These are phyloP conservation scores for Patiria miniata DNA, from an alignment of 35 echinoderm and acorn worm genomes.

Conservation along the genomic window DNA sequence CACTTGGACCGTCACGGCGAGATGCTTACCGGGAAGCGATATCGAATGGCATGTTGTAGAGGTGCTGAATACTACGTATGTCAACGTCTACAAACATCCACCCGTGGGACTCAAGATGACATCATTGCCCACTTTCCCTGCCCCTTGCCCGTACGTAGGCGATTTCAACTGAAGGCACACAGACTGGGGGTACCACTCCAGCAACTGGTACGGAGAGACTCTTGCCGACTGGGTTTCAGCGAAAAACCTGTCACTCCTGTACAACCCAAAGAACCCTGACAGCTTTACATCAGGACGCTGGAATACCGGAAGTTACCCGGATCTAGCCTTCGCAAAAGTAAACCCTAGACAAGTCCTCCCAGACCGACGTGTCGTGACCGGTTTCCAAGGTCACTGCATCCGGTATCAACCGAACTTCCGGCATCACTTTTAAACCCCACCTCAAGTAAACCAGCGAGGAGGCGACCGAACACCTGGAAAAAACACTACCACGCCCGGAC, in stretches of 20 bases:
- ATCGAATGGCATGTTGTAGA: slow-evolving; percentile 1
- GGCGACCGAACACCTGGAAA: no score
- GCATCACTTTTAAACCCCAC: no score
- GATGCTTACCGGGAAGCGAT: no score
- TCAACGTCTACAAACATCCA: slow-evolving; percentile 22
- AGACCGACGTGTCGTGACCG: no score
- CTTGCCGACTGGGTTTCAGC: slow-evolving; percentile 21
- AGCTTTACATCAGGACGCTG: slow-evolving; percentile 15
- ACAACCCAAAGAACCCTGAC: background rate
- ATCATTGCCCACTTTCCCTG: background rate
- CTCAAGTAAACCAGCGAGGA: no score
- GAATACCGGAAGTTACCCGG: background rate
- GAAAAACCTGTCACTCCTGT: background rate
- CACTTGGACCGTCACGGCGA: no score
- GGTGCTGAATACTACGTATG: background rate
- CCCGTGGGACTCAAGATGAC: background rate
- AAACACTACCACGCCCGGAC: no score
- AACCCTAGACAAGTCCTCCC: no score
- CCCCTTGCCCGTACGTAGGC: background rate
- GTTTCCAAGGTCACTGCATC: no score
- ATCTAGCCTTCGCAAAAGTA: slow-evolving; percentile 2
- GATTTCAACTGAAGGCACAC: slow-evolving; percentile 24
- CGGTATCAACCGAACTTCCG: no score
- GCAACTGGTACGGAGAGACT: background rate
- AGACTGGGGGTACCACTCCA: background rate